phyloP scores from a whole-genome alignment of 2,113 vertebrate genomes.

The Miniopterus natalensis region DNA sequence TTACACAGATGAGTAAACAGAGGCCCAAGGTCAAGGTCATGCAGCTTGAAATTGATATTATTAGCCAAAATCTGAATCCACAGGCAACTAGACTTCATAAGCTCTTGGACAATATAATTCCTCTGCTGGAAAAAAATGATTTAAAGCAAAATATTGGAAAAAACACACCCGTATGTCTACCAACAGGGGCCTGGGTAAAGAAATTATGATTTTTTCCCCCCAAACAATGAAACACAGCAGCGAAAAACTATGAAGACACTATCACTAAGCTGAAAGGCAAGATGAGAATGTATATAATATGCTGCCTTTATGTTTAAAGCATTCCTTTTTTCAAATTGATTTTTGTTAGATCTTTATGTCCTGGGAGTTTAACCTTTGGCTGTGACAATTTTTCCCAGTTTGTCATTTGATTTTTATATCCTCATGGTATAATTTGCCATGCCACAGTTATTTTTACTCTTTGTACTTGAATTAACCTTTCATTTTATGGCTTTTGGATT shows the following conservation, averaged over 20 bases:
- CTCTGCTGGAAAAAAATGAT: not conserved
- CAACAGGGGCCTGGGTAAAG: not conserved
- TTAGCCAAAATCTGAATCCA: not conserved
- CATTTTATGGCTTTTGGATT: not conserved
- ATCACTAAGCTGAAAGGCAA: not conserved
- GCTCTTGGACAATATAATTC: not conserved
- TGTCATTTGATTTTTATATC: slow-evolving; percentile 38
- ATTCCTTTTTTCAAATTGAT: not conserved
- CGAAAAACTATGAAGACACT: not conserved
- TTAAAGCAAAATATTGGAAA: not conserved
- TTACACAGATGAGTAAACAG: not conserved
- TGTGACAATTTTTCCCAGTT: not conserved
- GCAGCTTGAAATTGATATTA: not conserved
- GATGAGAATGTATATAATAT: not conserved
- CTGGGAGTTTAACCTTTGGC: not conserved
- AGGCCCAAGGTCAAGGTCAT: not conserved
- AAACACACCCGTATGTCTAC: not conserved
- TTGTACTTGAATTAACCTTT: not conserved
- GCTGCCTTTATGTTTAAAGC: not conserved
- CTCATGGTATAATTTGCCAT: not conserved
- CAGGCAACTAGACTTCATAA: not conserved
- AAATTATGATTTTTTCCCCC: not conserved
- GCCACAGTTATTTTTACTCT: not conserved
- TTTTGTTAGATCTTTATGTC: not conserved
- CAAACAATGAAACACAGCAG: not conserved